Conservation (phyloP, 2,888 invertebrate species). For the Sinotaia quadrata region DNA sequence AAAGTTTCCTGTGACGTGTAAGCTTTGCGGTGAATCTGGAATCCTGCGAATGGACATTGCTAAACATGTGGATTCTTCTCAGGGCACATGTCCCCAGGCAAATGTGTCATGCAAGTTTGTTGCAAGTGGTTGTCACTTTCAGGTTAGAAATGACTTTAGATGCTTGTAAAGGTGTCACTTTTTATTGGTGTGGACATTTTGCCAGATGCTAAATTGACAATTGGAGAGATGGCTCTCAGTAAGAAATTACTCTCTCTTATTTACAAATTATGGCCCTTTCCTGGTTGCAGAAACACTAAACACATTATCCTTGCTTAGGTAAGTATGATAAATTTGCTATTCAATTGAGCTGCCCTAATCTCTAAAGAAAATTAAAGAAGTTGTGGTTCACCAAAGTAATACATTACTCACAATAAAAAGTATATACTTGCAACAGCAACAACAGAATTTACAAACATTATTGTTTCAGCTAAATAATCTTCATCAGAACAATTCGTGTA, state of each 20-base stretch:
- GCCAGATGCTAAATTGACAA: not conserved
- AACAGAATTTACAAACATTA: no score
- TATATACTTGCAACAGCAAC: no score
- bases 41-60: constrained; percentile 56
- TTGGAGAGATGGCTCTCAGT: not conserved
- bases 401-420: no score
- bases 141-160: constrained; percentile 40
- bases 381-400: no score
- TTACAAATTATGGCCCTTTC: no score
- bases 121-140: constrained; percentile 56
- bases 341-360: no score
- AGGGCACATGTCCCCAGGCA: constrained; percentile 58
- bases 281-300: no score
- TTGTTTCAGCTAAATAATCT: no score
- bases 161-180: not conserved
- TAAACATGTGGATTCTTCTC: constrained; percentile 50
- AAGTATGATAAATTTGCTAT: no score
- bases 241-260: not conserved
- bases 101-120: constrained; percentile 53
- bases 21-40: constrained; percentile 55
- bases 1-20: constrained; percentile 61
- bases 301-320: no score
- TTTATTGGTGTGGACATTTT: not conserved
- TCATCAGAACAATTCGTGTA: no score
- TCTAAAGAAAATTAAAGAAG: no score